phyloP scores from a whole-genome alignment of 2,113 vertebrate genomes.

The Syngnathus floridae region DNA sequence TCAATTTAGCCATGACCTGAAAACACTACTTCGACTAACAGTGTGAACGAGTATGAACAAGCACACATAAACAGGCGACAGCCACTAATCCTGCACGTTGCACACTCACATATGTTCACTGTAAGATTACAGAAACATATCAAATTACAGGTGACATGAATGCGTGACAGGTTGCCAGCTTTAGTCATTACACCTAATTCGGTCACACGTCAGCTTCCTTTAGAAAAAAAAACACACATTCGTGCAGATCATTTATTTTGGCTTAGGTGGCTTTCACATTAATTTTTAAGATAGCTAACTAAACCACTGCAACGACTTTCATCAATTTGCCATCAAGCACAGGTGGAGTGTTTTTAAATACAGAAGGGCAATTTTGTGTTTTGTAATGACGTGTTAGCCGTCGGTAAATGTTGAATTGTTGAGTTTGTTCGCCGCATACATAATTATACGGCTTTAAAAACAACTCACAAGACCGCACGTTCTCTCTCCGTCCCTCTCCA shows the following conservation, averaged over 20 bases:
- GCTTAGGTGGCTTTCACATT: not conserved
- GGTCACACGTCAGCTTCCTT: slow-evolving; percentile 10
- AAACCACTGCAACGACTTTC: slow-evolving; percentile 12
- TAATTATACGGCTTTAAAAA: slow-evolving; percentile 42
- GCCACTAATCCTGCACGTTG: slow-evolving; percentile 5
- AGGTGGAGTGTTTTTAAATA: slow-evolving; percentile 27
- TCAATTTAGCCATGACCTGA: slow-evolving; percentile 55
- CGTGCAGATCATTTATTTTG: not conserved
- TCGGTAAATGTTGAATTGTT: slow-evolving; percentile 47
- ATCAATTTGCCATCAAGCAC: slow-evolving; percentile 19
- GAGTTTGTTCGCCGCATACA: slow-evolving; percentile 30
- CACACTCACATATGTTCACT: not conserved
- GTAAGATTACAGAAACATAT: slow-evolving; percentile 17
- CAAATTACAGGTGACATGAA: slow-evolving; percentile 23
- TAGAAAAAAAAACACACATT: not conserved
- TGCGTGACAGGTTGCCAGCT: slow-evolving; percentile 18
- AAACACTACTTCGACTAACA: slow-evolving; percentile 48
- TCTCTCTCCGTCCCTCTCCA: slow-evolving; percentile 16
- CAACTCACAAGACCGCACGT: slow-evolving; percentile 1
- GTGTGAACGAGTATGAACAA: slow-evolving; percentile 51
- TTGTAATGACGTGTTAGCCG: slow-evolving; percentile 47
- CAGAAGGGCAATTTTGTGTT: slow-evolving; percentile 30
- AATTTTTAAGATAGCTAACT: slow-evolving; percentile 15
- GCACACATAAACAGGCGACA: slow-evolving; percentile 41
- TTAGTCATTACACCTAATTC: slow-evolving; percentile 13